Evolutionary conservation across 2,888 invertebrate species (phyloP), one percentile per base, ranked within the genome.

Genomic region (Hedya salicella): DNA sequence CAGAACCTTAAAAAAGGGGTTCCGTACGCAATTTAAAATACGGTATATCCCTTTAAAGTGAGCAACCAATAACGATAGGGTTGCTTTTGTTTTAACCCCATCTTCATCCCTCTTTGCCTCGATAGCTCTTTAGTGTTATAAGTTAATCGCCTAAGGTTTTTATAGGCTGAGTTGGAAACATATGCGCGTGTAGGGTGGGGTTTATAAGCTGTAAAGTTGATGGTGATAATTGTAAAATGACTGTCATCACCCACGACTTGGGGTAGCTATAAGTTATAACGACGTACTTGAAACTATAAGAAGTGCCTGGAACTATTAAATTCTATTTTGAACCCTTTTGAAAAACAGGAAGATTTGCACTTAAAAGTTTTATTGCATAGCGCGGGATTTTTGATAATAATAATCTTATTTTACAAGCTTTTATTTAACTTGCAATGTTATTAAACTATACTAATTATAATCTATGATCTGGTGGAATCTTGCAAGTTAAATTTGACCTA

Each of bases 41-140:
- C 86, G 82, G 79, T 80, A 79, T 82, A 78, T 76, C 78, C 81
- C 79, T 76, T 74, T 80, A 81, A 83, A 82, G 81, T 81, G 81
- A 78, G 80, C 76, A 83, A 80, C 83, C 86, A 80, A 88, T 90
- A 87, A 78, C 77, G 73, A 75, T 78, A 78, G 84, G 83, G 83
- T 75, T 74, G 73, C 75, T 76, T 82, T 88, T 88, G 88, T 89
- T 88, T 87, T 81, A 85, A 76, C 79, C 76, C 79, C 82, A 46
- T 57, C 57, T 57, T 77, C 78, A 75, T 78, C 77, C 81, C 82
- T 76, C 78, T 78, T 85, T 87, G 74, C 78, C 73, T 77, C 74
- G 82, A 89, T 87, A 83, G 85, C 82, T 79, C 88, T 80, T 79
- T 81, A 83, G 84, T 80, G 83, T 82, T 85, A 84, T 86, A 85